phyloP scores from a whole-genome alignment of 2,797 vertebrate genomes.

The Trachops cirrhosus region DNA sequence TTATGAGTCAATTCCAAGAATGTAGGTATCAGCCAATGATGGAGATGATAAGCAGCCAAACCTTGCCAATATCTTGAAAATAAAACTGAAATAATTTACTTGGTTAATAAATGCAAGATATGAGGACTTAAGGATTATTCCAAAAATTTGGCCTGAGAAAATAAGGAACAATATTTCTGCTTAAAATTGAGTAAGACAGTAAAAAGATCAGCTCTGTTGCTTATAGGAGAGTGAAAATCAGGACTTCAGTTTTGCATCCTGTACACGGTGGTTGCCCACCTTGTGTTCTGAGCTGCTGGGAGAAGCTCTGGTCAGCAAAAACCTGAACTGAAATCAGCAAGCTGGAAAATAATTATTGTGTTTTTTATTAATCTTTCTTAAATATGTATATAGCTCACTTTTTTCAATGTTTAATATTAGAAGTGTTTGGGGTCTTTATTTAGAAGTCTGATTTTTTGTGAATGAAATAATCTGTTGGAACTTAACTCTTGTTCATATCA shows the following conservation, averaged over 20 bases:
- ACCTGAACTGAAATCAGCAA: background rate
- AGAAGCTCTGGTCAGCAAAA: background rate
- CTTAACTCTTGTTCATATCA: background rate
- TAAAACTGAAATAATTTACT: background rate
- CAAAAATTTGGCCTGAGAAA: background rate
- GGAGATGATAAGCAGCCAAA: background rate
- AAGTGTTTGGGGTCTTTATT: background rate
- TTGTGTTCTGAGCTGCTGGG: background rate
- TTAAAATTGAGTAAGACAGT: background rate
- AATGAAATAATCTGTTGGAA: background rate
- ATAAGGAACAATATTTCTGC: background rate
- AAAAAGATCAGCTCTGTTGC: background rate
- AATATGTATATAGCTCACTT: background rate
- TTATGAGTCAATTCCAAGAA: background rate
- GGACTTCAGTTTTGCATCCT: background rate
- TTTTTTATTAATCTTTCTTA: background rate
- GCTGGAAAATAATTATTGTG: background rate
- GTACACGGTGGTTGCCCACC: background rate
- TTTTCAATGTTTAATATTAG: background rate
- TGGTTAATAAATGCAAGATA: background rate
- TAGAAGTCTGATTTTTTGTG: background rate
- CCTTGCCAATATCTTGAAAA: background rate
- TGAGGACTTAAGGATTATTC: background rate
- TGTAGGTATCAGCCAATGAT: background rate
- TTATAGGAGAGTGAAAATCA: background rate